Evolutionary conservation across 1,140 invertebrate genomes (phyloP), one percentile per base, ranked within the genome.

Genomic region (Drosophila funebris): DNA sequence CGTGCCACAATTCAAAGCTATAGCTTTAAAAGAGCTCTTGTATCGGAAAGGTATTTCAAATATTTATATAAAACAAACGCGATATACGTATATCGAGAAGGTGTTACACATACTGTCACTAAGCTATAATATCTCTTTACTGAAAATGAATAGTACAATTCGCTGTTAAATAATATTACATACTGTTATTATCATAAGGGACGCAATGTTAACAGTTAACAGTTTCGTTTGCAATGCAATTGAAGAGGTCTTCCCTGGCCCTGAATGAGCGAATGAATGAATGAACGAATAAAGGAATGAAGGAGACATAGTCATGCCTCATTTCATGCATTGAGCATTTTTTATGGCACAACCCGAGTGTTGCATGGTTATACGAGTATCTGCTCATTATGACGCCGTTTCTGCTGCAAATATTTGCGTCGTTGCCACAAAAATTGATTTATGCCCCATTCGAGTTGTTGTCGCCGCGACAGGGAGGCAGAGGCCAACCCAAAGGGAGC

Each of bases 361-460:
- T 24, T 11, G 31, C 13, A 36, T 9, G 33, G 33, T 36, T 36
- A 9, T 31, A 31, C n/a, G n/a, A n/a, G n/a, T 31, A 8, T 60
- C 7, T 36, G 33, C 46, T 52, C 53, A 67, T 58, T 52, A 72
- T 52, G 37, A 48, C 39, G 50, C 31, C 70, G 54, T 18, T 41
- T 53, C 54, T 44, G 36, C 31, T 39, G 56, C 33, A 66, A 64
- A 57, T 58, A 66, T 57, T 66, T 50, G 57, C 31, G 43, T 18
- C 56, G 56, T 43, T 69, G 80, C 74, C 54, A 53, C 62, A 72
- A 81, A 27, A 87, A 82, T 82, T 88, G 83, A 87, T 87, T 87
- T 87, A 87, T 80, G 83, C 48, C 58, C 71, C 67, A 70, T 75
- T 72, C 56, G 57, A 61, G 60, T 68, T 74, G 66, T 62, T 71